phyloP scores from a whole-genome alignment of 2,888 invertebrate genomes.

The Pseudanteris insignis region DNA sequence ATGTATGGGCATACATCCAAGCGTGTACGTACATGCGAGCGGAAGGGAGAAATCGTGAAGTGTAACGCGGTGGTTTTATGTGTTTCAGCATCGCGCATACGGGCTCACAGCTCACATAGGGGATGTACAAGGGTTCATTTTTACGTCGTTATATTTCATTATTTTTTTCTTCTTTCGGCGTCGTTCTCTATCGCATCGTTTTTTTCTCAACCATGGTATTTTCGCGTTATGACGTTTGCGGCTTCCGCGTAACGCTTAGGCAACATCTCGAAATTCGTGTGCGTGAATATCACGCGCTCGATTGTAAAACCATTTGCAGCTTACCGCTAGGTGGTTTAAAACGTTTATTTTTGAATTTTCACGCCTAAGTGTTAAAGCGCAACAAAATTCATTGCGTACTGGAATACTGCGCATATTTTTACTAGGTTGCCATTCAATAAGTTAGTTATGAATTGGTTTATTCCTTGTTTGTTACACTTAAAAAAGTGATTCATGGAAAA shows the following conservation, averaged over 20 bases:
- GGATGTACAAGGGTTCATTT: slow-evolving; percentile 51
- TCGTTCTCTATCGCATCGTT: slow-evolving; percentile 17
- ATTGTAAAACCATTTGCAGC: too few species aligned
- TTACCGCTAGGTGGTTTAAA: too few species aligned
- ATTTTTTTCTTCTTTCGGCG: slow-evolving; percentile 34
- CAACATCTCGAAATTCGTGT: too few species aligned
- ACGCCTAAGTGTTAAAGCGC: too few species aligned
- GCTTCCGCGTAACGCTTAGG: slow-evolving; percentile 23
- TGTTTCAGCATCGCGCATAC: slow-evolving; percentile 44
- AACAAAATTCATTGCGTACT: too few species aligned
- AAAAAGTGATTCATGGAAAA: too few species aligned
- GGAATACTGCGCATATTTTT: too few species aligned
- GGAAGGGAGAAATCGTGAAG: slow-evolving; percentile 26
- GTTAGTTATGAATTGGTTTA: too few species aligned
- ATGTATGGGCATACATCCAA: slow-evolving; percentile 17
- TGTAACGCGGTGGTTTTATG: slow-evolving; percentile 43
- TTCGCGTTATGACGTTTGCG: slow-evolving; percentile 35
- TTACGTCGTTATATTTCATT: slow-evolving; percentile 57
- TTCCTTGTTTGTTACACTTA: too few species aligned
- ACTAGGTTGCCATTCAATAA: too few species aligned
- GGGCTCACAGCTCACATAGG: slow-evolving; percentile 37
- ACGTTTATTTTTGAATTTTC: too few species aligned
- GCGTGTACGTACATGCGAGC: slow-evolving; percentile 16
- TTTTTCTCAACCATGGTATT: slow-evolving; percentile 30
- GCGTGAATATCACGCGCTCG: too few species aligned